A percentile compares a stretch with the other conserved stretches of the same genome.
phyloP scores from a whole-genome alignment of 2,888 invertebrate species.

The Acanthosoma haemorrhoidale region DNA sequence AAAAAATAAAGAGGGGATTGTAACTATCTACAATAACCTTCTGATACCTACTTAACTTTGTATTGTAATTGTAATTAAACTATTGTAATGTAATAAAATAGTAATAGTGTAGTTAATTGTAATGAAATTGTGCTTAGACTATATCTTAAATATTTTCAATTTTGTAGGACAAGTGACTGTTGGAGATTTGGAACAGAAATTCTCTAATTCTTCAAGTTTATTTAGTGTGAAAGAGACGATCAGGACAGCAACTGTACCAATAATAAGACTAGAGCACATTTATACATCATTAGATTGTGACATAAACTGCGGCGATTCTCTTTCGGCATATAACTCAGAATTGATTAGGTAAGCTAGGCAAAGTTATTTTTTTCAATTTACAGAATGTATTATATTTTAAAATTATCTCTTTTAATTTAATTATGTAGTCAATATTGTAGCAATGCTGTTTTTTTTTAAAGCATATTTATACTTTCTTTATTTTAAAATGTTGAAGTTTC shows the following conservation, averaged over 20 bases:
- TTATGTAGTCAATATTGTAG: no score
- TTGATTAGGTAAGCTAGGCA: background rate
- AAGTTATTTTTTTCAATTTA: background rate
- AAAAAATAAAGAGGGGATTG: no score
- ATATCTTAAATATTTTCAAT: background rate
- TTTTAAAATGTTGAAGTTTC: no score
- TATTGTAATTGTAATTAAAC: no score
- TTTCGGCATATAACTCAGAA: background rate
- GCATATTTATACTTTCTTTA: no score
- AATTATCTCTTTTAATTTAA: no score
- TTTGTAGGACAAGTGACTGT: background rate
- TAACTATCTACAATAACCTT: no score
- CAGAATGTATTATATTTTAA: conserved; percentile 12
- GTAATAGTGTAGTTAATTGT: no score
- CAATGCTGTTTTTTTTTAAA: no score
- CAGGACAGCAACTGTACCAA: background rate
- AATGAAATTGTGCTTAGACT: no score
- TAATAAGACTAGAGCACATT: conserved; percentile 1
- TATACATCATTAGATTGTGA: conserved; percentile 11
- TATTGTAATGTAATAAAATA: no score
- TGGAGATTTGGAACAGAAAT: background rate
- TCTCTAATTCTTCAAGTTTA: background rate
- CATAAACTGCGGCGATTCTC: background rate
- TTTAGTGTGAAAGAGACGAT: conserved; percentile 13
- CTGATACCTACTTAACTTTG: no score